These are phyloP conservation scores for Chironomus riparius DNA, from an alignment of 2,888 invertebrate species.

Conservation along the genomic window DNA sequence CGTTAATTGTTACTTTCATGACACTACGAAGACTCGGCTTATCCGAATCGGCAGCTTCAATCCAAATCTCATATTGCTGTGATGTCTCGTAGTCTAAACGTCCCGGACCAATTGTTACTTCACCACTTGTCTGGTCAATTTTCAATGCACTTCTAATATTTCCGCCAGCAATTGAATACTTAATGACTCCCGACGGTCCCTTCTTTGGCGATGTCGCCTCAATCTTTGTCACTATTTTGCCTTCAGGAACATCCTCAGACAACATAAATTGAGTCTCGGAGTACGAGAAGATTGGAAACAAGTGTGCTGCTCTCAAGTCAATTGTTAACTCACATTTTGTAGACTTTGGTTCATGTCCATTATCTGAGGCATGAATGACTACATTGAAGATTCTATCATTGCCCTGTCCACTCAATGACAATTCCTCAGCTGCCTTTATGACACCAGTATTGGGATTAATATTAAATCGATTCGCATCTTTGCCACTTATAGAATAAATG, in stretches of 20 bases:
- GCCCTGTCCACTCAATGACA: conserved; percentile 48
- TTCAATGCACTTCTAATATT: conserved; percentile 80
- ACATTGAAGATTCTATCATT: conserved; percentile 56
- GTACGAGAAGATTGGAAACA: conserved; percentile 71
- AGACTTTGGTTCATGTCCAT: conserved; percentile 58
- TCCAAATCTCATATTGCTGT: conserved; percentile 81
- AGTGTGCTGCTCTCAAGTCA: conserved; percentile 62
- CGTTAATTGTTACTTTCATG: conserved; percentile 72
- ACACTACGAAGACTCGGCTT: conserved; percentile 71
- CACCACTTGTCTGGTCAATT: conserved; percentile 70
- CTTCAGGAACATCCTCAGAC: conserved; percentile 69
- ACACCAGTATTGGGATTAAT: conserved; percentile 79
- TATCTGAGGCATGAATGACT: conserved; percentile 71
- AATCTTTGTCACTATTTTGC: conserved; percentile 65
- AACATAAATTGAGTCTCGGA: conserved; percentile 65
- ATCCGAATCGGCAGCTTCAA: conserved; percentile 81
- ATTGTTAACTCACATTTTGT: conserved; percentile 69
- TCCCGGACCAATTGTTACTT: conserved; percentile 66
- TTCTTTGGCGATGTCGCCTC: conserved; percentile 72
- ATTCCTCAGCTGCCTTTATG: conserved; percentile 64
- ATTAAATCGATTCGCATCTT: conserved; percentile 65
- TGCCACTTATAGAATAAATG: conserved; percentile 65
- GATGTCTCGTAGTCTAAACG: conserved; percentile 80
- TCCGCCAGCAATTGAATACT: conserved; percentile 86
- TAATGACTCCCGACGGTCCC: conserved; percentile 57